phyloP scores from a whole-genome alignment of 1,140 invertebrate genomes.

The Atta colombica region DNA sequence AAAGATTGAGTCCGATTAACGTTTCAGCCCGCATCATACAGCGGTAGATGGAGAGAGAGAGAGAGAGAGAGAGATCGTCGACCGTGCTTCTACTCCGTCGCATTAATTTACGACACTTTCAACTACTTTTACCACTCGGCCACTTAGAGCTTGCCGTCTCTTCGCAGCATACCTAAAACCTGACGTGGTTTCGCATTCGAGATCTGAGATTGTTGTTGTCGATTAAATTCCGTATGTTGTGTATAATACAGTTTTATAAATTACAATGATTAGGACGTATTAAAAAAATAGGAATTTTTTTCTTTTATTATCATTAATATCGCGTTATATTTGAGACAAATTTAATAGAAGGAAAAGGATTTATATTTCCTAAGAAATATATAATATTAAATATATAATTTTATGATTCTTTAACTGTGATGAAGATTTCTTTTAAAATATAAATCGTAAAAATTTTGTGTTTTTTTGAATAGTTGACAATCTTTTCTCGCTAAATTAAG shows the following conservation, averaged over 20 bases:
- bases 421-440: neutral
- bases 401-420: neutral
- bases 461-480: neutral
- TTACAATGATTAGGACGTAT: neutral
- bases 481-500: neutral
- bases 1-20: conserved; percentile 8
- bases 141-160: conserved; percentile 27
- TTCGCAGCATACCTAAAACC: conserved; percentile 58
- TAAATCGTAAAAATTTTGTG: neutral
- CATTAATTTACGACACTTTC: conserved; percentile 77
- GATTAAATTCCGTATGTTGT: neutral
- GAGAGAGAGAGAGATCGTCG: conserved; percentile 46
- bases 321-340: neutral
- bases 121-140: conserved; percentile 63
- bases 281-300: neutral
- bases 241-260: conserved; percentile 27
- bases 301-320: neutral
- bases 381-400: neutral
- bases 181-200: conserved; percentile 56
- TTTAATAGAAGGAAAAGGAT: neutral
- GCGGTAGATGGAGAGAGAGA: conserved; percentile 26
- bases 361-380: neutral
- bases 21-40: conserved; percentile 25
- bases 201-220: conserved; percentile 42
- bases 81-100: conserved; percentile 58